Evolutionary conservation across 2,888 invertebrate genomes (phyloP), one percentile per base, ranked within the genome.

Genomic region (Resseliella maxima): DNA sequence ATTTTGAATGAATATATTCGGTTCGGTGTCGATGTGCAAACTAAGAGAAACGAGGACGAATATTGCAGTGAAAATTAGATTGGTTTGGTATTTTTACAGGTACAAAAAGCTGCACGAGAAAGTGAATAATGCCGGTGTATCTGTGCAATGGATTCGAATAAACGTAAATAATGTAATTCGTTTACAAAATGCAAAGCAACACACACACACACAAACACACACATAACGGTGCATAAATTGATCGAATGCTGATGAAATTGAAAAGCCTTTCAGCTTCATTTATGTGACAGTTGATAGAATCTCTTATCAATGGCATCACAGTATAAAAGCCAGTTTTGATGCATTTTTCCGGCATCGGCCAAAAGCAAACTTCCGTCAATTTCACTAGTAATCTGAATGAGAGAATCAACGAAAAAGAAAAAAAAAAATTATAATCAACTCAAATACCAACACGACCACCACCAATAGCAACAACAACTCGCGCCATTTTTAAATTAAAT

Each of bases 91-190:
- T 59, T 27, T 72, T 72, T 1, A 15, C 24, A 24, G 59, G 59
- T 24, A 24, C 24, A 31, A 31, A 27, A 31, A 72, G 72, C 18
- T 72, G 31, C 15, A 27, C 24, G 59, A 59, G 27, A 5, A 24
- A n/a, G 59, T 50, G 21, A 50, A 50, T 6, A 18, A 50, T 50
- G 24, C n/a, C 6, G n/a, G 59, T n/a, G 59, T 59, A 50, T 24
- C 31, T 72, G 24, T 24, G 27, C 24, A 59, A 6, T 24, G 59
- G 59, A 24, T 59, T 18, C 27, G 59, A 59, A 59, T 59, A 35
- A 72, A 72, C 72, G 72, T 72, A 72, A 72, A 72, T 72, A 72
- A 72, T 72, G 72, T 72, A 72, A 72, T 72, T 72, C 72, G 72
- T 31, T 72, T 35, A 72, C 72, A 72, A 72, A 72, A 72, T 72